Evolutionary conservation across 2,113 vertebrate genomes (phyloP), one percentile per base, ranked within the genome.

Genomic region (Saimiri boliviensis): DNA sequence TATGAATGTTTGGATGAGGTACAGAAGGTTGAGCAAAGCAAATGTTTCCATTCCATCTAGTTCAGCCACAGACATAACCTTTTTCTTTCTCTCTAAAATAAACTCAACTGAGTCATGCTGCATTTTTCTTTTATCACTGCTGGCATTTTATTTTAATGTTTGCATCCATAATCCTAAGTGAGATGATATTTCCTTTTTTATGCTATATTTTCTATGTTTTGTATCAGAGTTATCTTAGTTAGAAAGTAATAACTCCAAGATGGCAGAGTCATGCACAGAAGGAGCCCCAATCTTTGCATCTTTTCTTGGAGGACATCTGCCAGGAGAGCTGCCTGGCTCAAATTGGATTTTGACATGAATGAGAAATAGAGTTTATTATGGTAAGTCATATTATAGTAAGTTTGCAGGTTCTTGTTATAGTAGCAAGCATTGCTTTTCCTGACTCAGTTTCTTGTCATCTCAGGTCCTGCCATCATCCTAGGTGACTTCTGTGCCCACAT

Each of bases 11-110:
- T 97, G 74, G 84, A 89, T 68, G 80, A 96, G 20, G 76, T 40
- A 19, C 52, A 52, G 77, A 89, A 92, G 11, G 25, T 1, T 52
- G 80, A 94, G 37, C 90, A 80, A 92, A 95, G 70, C 73, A 49
- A 95, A 80, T 89, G 86, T 97, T 97, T 96, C 87, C 84, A 95
- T 93, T 95, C 54, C 37, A 19, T 21, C 49, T 68, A 66, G 47
- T 71, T 68, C n/a, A 63, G 27, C 32, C 58, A 42, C 81, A 68
- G 40, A 63, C 2, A 74, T 25, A 77, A 66, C 87, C 84, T 66
- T 76, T 91, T 63, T 42, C 40, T 63, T 91, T 91, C 86, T 14
- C 70, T 45, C 74, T 81, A 96, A 96, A 91, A 86, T 95, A 97
- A 97, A 90, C 84, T 82, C n/a, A 56, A 56, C 32, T 85, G 49